Evolutionary conservation across 2,888 invertebrate genomes (phyloP).

Genomic region (Corbicula japonica): DNA sequence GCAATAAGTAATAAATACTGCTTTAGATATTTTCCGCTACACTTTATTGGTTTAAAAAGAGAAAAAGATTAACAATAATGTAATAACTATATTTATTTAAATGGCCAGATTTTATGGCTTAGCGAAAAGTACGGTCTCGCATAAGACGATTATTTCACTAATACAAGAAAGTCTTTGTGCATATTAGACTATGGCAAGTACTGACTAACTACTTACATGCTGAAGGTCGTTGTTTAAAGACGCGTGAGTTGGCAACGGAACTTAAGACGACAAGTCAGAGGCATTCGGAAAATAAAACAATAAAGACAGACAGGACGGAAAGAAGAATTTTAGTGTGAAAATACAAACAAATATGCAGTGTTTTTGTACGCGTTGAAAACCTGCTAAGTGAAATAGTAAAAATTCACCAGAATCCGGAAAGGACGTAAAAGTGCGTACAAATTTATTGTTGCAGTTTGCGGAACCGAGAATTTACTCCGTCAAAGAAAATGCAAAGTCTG

Average conservation of each 20-base stretch:
- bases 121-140: conserved; percentile 41
- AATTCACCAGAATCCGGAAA: no score
- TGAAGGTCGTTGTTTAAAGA: conserved; percentile 15
- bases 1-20: conserved; percentile 22
- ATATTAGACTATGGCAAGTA: neutral
- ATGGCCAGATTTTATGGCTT: conserved; percentile 37
- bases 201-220: neutral
- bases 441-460: no score
- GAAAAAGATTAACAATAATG: conserved; percentile 27
- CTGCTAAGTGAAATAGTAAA: no score
- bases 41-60: conserved; percentile 25
- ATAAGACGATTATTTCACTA: conserved; percentile 47
- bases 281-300: no score
- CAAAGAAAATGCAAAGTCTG: no score
- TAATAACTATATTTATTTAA: conserved; percentile 35
- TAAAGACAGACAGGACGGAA: no score
- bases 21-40: conserved; percentile 33
- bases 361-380: no score
- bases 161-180: conserved; percentile 17
- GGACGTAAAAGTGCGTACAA: no score
- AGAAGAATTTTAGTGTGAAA: no score
- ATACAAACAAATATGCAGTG: no score
- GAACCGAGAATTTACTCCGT: no score
- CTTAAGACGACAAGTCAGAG: no score
- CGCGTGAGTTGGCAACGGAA: conserved; percentile 19